Evolutionary conservation across 2,888 invertebrate species (phyloP).

Genomic region (Petrolisthes manimaculis): DNA sequence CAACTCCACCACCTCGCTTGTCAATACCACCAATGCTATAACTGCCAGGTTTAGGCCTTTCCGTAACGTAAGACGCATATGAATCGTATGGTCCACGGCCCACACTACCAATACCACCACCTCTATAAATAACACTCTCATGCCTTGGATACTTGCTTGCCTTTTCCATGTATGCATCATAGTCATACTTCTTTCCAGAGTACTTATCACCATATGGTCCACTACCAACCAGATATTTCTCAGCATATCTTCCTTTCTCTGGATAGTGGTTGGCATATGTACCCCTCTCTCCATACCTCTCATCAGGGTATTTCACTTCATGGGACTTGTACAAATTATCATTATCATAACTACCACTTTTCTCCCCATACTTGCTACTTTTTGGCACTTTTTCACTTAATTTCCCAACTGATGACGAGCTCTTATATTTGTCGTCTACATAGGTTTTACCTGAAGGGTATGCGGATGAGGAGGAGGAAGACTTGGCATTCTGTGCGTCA

Average conservation of each 20-base stretch:
- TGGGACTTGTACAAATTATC: constrained; percentile 42
- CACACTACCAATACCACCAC: constrained; percentile 9
- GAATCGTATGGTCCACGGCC: constrained; percentile 19
- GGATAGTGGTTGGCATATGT: constrained; percentile 8
- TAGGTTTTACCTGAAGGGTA: constrained; percentile 43
- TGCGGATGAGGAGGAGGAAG: constrained; percentile 32
- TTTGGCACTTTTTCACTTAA: constrained; percentile 43
- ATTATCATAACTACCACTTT: constrained; percentile 34
- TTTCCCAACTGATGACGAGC: constrained; percentile 25
- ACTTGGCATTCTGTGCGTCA: constrained; percentile 29
- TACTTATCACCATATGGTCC: constrained; percentile 31
- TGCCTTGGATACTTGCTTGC: constrained; percentile 34
- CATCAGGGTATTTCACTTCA: constrained; percentile 36
- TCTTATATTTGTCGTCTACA: constrained; percentile 46
- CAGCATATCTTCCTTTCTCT: constrained; percentile 44
- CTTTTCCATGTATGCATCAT: constrained; percentile 32
- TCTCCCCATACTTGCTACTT: constrained; percentile 19
- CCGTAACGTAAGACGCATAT: not conserved
- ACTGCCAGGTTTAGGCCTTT: constrained; percentile 20
- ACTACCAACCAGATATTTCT: constrained; percentile 37
- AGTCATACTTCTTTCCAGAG: constrained; percentile 38
- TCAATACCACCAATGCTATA: constrained; percentile 1
- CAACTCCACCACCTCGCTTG: constrained; percentile 15
- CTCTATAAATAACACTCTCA: constrained; percentile 26
- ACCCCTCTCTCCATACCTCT: constrained; percentile 38